Evolutionary conservation across 1,140 invertebrate genomes (phyloP), one percentile per base, ranked within the genome.

Genomic region (Musca domestica): DNA sequence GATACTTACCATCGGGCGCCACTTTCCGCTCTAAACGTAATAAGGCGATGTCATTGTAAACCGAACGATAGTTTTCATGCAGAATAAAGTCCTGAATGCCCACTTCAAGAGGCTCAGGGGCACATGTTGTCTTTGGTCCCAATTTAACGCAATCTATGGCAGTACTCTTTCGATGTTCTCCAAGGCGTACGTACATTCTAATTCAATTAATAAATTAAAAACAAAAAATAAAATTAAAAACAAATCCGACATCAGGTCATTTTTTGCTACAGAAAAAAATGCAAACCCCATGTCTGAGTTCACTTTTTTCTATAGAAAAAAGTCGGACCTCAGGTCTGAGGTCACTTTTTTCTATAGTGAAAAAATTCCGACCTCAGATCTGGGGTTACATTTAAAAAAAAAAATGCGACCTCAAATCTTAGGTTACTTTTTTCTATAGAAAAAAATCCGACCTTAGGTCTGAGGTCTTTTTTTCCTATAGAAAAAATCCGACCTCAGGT

Each of bases 1-100:
- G 9, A 30, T 41, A 41, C 69, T 67, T 48, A 71, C 71, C 27
- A 56, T 70, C 10, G 22, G 46, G 66, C 14, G 20, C 52, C 0
- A 78, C 73, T 12, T 68, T 17, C 0, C 71, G 67, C 25, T 75
- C 69, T 2, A 80, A 61, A 66, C 73, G 75, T 6, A 92, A 70
- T 2, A 92, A 72, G 1, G 88, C 90, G 48, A 92, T 87, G 71
- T 92, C 91, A 73, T 90, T 85, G 10, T 88, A 86, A 30, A 83
- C 76, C 0, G 68, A 67, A 1, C 86, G 84, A 64, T 90, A 92
- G 6, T 83, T 72, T 47, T 88, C 86, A 75, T 92, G 90, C 2
- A 83, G 78, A 10, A 87, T 86, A 27, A 83, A 79, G 23, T 85
- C 82, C n/a, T 84, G 85, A 10, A 91, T 81, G 2, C 80, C 78